Percentiles rank a stretch among this genome's conserved stretches.
Evolutionary conservation across 1,140 invertebrate species (phyloP).

Genomic region (Zaprionus ghesquierei): DNA sequence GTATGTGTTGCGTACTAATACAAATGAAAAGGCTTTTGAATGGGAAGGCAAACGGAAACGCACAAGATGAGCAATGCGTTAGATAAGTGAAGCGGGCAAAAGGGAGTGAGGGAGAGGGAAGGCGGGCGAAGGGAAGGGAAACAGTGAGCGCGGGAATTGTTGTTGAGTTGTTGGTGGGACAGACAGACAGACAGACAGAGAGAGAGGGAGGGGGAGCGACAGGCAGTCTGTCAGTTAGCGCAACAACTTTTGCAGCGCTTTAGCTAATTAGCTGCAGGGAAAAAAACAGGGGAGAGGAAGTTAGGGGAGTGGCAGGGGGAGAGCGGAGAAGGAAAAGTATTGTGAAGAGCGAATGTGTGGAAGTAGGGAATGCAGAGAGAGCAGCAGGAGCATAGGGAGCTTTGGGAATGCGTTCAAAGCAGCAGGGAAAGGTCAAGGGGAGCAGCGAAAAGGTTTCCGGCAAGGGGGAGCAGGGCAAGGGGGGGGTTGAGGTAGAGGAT

Average conservation of each 20-base stretch:
- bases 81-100: not conserved
- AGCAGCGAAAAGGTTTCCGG: not conserved
- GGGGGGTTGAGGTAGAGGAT: no score
- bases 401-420: not conserved
- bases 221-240: conserved; percentile 4
- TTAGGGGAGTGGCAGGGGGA: not conserved
- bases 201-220: not conserved
- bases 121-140: no score
- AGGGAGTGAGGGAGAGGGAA: not conserved
- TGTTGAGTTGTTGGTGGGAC: conserved; percentile 9
- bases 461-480: not conserved
- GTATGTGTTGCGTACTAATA: conserved; percentile 47
- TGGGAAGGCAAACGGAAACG: conserved; percentile 21
- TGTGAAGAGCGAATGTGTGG: not conserved
- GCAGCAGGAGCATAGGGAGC: not conserved
- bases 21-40: conserved; percentile 60
- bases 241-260: conserved; percentile 25
- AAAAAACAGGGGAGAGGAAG: not conserved
- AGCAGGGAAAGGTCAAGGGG: not conserved
- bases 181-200: not conserved
- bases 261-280: conserved; percentile 19
- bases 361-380: not conserved
- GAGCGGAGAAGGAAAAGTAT: not conserved
- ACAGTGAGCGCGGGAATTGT: not conserved
- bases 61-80: conserved; percentile 33